These are phyloP conservation scores for Scaptomyza graminum DNA, from an alignment of 1,140 invertebrate species.

Conservation along the genomic window DNA sequence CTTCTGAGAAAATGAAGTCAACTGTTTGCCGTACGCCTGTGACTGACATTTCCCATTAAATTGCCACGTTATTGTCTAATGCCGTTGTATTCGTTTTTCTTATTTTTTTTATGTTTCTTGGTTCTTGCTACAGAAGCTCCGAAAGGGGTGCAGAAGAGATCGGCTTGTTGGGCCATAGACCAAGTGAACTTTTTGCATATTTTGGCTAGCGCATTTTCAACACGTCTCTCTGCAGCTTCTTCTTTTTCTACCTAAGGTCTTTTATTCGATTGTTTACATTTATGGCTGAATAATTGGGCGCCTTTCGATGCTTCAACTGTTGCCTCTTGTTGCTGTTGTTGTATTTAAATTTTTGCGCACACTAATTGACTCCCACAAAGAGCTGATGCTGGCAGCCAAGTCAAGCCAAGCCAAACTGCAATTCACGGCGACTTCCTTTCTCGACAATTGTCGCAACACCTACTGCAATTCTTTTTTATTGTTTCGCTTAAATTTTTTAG, in stretches of 20 bases:
- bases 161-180: not conserved
- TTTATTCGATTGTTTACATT: conserved; percentile 79
- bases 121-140: conserved; percentile 25
- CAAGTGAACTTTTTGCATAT: conserved; percentile 68
- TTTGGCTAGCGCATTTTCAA: conserved; percentile 64
- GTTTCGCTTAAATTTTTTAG: conserved; percentile 25
- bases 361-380: conserved; percentile 77
- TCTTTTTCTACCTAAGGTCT: conserved; percentile 63
- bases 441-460: conserved; percentile 61
- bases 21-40: conserved; percentile 52
- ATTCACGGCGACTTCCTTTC: conserved; percentile 73
- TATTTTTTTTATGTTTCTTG: not conserved
- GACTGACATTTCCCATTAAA: conserved; percentile 81
- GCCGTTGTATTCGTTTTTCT: conserved; percentile 7
- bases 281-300: conserved; percentile 79
- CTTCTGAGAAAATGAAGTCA: conserved; percentile 70
- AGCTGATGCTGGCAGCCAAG: conserved; percentile 12
- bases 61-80: conserved; percentile 71
- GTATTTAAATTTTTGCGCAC: conserved; percentile 56
- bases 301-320: conserved; percentile 21
- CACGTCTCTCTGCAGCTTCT: conserved; percentile 45
- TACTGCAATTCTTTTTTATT: conserved; percentile 38
- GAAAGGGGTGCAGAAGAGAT: not conserved
- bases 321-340: conserved; percentile 15
- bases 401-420: conserved; percentile 42